phyloP scores from a whole-genome alignment of 2,113 vertebrate species.

The Cyanistes caeruleus region DNA sequence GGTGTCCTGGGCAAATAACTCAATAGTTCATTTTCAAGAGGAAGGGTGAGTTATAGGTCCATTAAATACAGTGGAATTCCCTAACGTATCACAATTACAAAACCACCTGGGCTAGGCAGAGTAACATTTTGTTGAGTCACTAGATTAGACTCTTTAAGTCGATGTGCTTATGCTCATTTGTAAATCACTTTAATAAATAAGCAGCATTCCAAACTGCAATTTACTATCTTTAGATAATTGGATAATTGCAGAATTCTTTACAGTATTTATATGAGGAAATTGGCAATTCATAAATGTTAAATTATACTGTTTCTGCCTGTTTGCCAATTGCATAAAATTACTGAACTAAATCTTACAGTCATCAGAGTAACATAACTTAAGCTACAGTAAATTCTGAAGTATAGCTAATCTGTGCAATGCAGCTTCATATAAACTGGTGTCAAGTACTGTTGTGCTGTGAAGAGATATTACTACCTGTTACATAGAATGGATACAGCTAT shows the following conservation, averaged over 20 bases:
- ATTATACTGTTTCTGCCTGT: constrained; percentile 27
- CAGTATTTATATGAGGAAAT: constrained; percentile 37
- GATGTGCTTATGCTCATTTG: not conserved
- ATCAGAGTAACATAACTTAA: not conserved
- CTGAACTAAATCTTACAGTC: constrained; percentile 17
- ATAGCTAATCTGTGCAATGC: not conserved
- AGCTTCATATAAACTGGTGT: not conserved
- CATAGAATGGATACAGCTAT: not conserved
- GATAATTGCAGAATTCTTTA: constrained; percentile 30
- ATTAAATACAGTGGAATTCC: not conserved
- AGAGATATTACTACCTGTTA: not conserved
- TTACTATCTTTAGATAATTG: constrained; percentile 7
- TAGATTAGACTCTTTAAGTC: not conserved
- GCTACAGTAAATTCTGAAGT: not conserved
- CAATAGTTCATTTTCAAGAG: not conserved
- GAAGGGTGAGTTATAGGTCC: not conserved
- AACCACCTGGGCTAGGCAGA: not conserved
- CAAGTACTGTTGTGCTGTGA: not conserved
- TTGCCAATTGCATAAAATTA: constrained; percentile 32
- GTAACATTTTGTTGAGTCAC: constrained; percentile 17
- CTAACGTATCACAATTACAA: not conserved
- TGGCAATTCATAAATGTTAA: constrained; percentile 31
- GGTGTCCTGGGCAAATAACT: not conserved
- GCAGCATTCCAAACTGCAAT: not conserved
- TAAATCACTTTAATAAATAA: constrained; percentile 41